phyloP scores from a whole-genome alignment of 2,113 vertebrate genomes.

The Raja brachyura region DNA sequence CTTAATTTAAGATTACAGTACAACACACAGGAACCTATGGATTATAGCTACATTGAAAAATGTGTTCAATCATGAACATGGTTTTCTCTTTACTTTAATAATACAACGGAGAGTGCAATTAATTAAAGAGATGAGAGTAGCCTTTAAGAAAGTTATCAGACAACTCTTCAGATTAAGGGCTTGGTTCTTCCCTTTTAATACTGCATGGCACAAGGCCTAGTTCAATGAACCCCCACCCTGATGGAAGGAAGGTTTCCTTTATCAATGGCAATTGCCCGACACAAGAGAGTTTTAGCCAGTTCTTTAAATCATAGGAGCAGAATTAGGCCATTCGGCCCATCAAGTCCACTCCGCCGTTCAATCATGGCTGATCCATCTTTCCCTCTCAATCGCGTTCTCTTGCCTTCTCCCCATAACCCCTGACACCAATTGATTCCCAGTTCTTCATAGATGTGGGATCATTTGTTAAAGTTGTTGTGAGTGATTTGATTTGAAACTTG shows the following conservation, averaged over 20 bases:
- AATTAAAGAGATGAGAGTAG: background rate
- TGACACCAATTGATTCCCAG: background rate
- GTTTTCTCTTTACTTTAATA: background rate
- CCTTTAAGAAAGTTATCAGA: background rate
- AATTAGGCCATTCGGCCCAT: too few relatives aligned
- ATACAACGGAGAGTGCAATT: background rate
- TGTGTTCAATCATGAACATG: background rate
- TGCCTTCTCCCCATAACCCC: too few relatives aligned
- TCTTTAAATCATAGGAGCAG: too few relatives aligned
- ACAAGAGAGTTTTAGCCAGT: background rate
- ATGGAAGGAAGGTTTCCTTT: background rate
- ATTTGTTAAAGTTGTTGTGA: background rate
- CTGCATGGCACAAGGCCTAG: background rate
- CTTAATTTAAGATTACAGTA: background rate
- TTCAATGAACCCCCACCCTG: background rate
- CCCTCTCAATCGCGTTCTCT: too few relatives aligned
- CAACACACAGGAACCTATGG: constrained; percentile 1
- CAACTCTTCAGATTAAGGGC: background rate
- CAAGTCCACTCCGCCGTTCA: too few relatives aligned
- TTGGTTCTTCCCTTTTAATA: background rate
- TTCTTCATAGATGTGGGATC: background rate
- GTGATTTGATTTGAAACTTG: background rate
- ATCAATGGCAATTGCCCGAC: background rate
- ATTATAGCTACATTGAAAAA: background rate
- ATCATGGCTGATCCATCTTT: too few relatives aligned